Conservation (phyloP, 2,113 vertebrate species). For the Sisor rabdophorus region DNA sequence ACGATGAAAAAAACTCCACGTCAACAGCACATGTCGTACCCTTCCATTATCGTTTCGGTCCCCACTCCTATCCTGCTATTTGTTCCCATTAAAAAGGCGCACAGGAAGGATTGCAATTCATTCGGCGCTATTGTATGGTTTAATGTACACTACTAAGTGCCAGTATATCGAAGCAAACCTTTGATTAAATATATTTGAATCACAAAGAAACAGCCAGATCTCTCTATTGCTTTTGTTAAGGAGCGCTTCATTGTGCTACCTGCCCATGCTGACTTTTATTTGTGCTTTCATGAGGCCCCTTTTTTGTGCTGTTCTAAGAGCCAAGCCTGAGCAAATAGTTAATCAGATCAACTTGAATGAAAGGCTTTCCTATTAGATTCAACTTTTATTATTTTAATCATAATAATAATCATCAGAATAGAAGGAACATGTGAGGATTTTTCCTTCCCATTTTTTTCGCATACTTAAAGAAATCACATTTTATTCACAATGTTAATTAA, state of each 20-base stretch:
- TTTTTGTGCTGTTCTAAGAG: conserved; percentile 38
- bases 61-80: conserved; percentile 66
- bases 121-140: conserved; percentile 64
- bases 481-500: neutral
- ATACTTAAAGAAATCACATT: neutral
- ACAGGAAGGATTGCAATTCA: conserved; percentile 66
- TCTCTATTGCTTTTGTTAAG: conserved; percentile 66
- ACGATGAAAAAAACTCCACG: conserved; percentile 60
- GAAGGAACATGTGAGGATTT: neutral
- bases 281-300: conserved; percentile 60
- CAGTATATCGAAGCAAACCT: conserved; percentile 74
- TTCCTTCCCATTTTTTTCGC: neutral
- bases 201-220: conserved; percentile 76
- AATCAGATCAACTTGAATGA: conserved; percentile 63
- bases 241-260: conserved; percentile 67
- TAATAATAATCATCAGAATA: conserved; percentile 16
- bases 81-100: conserved; percentile 58
- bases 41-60: conserved; percentile 67
- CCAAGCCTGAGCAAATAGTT: conserved; percentile 64
- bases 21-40: conserved; percentile 64
- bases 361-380: conserved; percentile 40
- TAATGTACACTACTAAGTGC: conserved; percentile 77
- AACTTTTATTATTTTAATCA: conserved; percentile 23
- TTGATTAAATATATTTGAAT: conserved; percentile 80
- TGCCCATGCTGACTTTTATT: conserved; percentile 66